These are phyloP conservation scores for Actinemys pallida DNA, from an alignment of 2,113 vertebrate genomes.

Conservation along the genomic window DNA sequence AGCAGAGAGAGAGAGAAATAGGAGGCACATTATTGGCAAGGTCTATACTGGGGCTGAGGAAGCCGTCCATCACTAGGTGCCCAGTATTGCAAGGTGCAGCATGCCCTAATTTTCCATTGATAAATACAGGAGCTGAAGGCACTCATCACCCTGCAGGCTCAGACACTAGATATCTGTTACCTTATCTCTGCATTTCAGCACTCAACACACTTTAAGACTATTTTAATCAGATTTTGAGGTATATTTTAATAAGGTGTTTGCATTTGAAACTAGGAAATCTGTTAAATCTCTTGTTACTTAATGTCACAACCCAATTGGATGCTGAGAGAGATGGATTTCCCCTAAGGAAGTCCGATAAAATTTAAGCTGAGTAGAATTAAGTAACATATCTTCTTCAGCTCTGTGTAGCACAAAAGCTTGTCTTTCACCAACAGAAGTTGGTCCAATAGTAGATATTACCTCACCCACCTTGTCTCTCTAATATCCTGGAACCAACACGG, in stretches of 20 bases:
- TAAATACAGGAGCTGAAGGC: not conserved
- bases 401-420: not conserved
- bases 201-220: not conserved
- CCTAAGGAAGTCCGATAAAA: not conserved
- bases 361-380: not conserved
- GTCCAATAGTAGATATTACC: not conserved
- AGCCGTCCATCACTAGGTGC: not conserved
- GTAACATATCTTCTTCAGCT: not conserved
- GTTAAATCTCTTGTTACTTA: not conserved
- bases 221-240: not conserved
- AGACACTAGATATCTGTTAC: not conserved
- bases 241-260: not conserved
- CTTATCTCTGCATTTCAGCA: not conserved
- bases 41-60: not conserved
- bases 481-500: not conserved
- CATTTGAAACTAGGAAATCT: not conserved
- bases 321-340: not conserved
- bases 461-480: not conserved
- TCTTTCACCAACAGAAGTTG: not conserved
- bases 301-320: not conserved
- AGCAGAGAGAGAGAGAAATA: not conserved
- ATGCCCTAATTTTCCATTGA: too few relatives aligned
- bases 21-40: not conserved
- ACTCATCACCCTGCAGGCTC: not conserved
- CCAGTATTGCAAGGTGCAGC: too few relatives aligned